Evolutionary conservation across 1,140 invertebrate species (phyloP).

Genomic region (Drosophila murphyi): DNA sequence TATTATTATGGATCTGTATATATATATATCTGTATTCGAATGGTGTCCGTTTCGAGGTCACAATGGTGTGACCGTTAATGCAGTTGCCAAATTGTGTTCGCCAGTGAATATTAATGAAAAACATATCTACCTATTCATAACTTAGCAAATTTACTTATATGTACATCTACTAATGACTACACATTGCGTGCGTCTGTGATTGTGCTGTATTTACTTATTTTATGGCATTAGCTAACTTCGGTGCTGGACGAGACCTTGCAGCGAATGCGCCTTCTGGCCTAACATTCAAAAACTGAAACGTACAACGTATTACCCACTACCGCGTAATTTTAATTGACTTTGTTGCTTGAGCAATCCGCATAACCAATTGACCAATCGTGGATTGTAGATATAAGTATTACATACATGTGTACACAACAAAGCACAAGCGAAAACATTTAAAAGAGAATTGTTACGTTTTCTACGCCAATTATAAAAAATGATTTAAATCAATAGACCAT

Average conservation of each 20-base stretch:
- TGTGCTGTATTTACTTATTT: conserved; percentile 51
- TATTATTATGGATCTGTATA: neutral
- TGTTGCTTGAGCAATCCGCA: conserved; percentile 27
- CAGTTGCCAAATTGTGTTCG: conserved; percentile 60
- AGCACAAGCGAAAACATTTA: neutral
- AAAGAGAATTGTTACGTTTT: neutral
- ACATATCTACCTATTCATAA: conserved; percentile 12
- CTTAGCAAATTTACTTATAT: conserved; percentile 19
- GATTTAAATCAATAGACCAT: too few species aligned
- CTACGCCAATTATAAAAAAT: too few species aligned
- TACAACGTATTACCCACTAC: conserved; percentile 17
- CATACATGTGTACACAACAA: neutral
- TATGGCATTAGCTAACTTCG: conserved; percentile 68
- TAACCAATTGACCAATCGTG: conserved; percentile 17
- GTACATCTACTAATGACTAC: conserved; percentile 20
- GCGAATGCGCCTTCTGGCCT: conserved; percentile 42
- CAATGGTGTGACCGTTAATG: conserved; percentile 48
- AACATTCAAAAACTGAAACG: conserved; percentile 43
- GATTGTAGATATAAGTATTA: neutral
- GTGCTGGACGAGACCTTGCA: conserved; percentile 66
- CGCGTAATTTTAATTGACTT: conserved; percentile 45
- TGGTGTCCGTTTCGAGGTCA: conserved; percentile 27
- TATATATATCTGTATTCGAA: conserved; percentile 8
- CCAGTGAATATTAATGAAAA: conserved; percentile 65
- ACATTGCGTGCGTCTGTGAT: conserved; percentile 37